phyloP scores from a whole-genome alignment of 1,140 invertebrate genomes.

The Drosophila melanica region DNA sequence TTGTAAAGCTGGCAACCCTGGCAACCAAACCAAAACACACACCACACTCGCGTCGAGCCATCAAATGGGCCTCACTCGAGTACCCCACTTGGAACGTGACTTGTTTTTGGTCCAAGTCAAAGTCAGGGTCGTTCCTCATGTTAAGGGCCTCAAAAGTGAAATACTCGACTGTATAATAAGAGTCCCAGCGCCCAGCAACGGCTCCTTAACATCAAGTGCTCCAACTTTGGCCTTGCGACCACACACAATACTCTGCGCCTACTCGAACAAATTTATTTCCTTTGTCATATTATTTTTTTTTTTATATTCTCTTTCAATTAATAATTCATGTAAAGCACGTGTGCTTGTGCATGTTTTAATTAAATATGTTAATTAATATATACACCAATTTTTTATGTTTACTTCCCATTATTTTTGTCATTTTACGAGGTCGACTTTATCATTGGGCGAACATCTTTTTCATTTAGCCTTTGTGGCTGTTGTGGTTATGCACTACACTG shows the following conservation, averaged over 20 bases:
- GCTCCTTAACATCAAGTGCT: slow-evolving; percentile 29
- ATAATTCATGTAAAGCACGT: slow-evolving; percentile 46
- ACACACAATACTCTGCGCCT: neutral
- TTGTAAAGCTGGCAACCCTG: slow-evolving; percentile 20
- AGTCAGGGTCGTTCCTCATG: slow-evolving; percentile 63
- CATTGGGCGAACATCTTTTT: slow-evolving; percentile 24
- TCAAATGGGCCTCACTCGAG: slow-evolving; percentile 45
- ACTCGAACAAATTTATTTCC: neutral
- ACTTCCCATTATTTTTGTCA: slow-evolving; percentile 2
- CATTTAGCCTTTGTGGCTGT: slow-evolving; percentile 36
- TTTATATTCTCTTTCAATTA: slow-evolving; percentile 14
- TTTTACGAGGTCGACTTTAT: slow-evolving; percentile 19
- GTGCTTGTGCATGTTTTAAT: slow-evolving; percentile 46
- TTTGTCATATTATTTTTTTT: slow-evolving; percentile 3
- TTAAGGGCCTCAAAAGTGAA: slow-evolving; percentile 45
- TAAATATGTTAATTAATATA: slow-evolving; percentile 76
- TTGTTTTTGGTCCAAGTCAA: slow-evolving; percentile 63
- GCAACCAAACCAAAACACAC: slow-evolving; percentile 3
- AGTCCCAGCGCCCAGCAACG: neutral
- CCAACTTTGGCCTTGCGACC: slow-evolving; percentile 18
- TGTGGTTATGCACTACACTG: slow-evolving; percentile 33
- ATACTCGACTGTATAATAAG: slow-evolving; percentile 23
- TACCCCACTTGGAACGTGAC: slow-evolving; percentile 62
- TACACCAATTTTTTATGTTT: slow-evolving; percentile 27
- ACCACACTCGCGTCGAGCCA: slow-evolving; percentile 21